Evolutionary conservation across 2,888 invertebrate genomes (phyloP).

Genomic region (Troides helena): DNA sequence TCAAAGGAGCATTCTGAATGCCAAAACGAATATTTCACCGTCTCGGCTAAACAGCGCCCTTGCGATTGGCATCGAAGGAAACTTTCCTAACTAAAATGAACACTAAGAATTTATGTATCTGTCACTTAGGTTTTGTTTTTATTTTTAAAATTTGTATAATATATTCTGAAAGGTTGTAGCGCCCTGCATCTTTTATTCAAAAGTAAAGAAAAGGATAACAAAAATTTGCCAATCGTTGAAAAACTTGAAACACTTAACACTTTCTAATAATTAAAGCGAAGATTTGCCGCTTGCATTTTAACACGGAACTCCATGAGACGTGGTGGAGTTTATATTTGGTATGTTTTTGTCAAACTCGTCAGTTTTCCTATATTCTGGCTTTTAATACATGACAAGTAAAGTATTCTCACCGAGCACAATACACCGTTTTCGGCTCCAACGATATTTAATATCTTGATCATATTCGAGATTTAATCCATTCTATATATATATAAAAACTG

Average conservation of each 20-base stretch:
- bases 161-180: slow-evolving; percentile 71
- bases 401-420: too few species aligned
- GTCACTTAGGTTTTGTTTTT: slow-evolving; percentile 76
- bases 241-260: background rate
- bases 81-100: slow-evolving; percentile 73
- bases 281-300: too few species aligned
- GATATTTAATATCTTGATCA: too few species aligned
- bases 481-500: background rate
- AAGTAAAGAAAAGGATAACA: slow-evolving; percentile 35
- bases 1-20: slow-evolving; percentile 59
- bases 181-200: slow-evolving; percentile 55
- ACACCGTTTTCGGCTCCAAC: too few species aligned
- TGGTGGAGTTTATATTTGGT: too few species aligned
- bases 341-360: too few species aligned
- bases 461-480: too few species aligned
- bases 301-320: too few species aligned
- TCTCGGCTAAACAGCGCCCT: slow-evolving; percentile 63
- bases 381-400: too few species aligned
- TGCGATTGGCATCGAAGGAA: slow-evolving; percentile 72
- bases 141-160: slow-evolving; percentile 80
- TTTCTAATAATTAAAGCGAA: too few species aligned
- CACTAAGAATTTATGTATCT: slow-evolving; percentile 76
- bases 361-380: too few species aligned
- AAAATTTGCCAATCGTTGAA: slow-evolving; percentile 5
- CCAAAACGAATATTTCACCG: slow-evolving; percentile 76